phyloP scores from a whole-genome alignment of 2,113 vertebrate genomes.

The Osmerus mordax region DNA sequence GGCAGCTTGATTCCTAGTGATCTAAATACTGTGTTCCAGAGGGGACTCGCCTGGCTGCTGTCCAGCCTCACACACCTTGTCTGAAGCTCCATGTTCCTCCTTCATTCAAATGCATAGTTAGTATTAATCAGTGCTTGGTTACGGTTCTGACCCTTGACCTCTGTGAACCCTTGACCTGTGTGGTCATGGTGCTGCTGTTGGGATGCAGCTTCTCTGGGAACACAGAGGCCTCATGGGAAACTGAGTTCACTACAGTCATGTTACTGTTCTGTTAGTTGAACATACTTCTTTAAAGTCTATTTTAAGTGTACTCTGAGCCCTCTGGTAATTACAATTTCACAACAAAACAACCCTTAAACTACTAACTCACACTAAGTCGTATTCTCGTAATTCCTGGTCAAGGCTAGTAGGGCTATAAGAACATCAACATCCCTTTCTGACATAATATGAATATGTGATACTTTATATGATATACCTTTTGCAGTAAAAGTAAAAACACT shows the following conservation, averaged over 20 bases:
- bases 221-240: conserved; percentile 13
- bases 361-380: no score
- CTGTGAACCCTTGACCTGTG: neutral
- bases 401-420: no score
- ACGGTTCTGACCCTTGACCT: conserved; percentile 3
- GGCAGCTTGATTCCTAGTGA: conserved; percentile 48
- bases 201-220: conserved; percentile 12
- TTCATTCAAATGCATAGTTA: conserved; percentile 62
- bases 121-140: conserved; percentile 14
- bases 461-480: no score
- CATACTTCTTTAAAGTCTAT: neutral
- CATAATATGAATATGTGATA: no score
- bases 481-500: no score
- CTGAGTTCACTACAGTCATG: conserved; percentile 13
- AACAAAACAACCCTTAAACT: no score
- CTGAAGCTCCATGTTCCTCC: no score
- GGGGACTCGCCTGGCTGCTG: neutral
- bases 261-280: neutral
- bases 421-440: no score
- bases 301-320: neutral
- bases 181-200: neutral
- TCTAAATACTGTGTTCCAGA: conserved; percentile 37
- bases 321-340: neutral
- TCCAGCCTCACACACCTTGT: no score
- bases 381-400: no score